A percentile compares a stretch with the other conserved stretches of the same genome.
Conservation (phyloP, 2,888 invertebrate genomes). For the Sipha maydis region DNA sequence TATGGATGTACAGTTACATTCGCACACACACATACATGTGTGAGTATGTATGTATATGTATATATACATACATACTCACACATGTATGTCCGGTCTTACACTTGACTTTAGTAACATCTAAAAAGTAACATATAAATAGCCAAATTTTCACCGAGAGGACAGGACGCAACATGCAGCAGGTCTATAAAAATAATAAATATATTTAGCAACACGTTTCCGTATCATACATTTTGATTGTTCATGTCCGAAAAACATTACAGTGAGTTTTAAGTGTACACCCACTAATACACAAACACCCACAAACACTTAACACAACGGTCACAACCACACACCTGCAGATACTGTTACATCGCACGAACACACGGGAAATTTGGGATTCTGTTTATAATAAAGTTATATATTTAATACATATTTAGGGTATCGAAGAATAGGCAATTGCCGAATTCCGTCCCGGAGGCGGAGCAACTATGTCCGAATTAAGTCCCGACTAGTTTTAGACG, state of each 20-base stretch:
- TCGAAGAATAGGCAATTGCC: no score
- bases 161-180: background rate
- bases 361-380: background rate
- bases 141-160: background rate
- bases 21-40: background rate
- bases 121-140: background rate
- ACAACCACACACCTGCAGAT: background rate
- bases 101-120: background rate
- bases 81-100: background rate
- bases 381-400: background rate
- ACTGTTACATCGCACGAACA: background rate
- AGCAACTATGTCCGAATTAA: no score
- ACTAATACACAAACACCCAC: background rate
- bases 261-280: background rate
- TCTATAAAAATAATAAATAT: conserved; percentile 30
- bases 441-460: no score
- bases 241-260: conserved; percentile 39
- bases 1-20: background rate
- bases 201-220: conserved; percentile 23
- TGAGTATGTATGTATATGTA: background rate
- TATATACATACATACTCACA: background rate
- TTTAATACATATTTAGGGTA: no score
- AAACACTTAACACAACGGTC: background rate
- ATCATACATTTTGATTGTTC: conserved; percentile 26
- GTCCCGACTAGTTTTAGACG: no score